Evolutionary conservation across 2,888 invertebrate species (phyloP).

Genomic region (Cheilosia urbana): DNA sequence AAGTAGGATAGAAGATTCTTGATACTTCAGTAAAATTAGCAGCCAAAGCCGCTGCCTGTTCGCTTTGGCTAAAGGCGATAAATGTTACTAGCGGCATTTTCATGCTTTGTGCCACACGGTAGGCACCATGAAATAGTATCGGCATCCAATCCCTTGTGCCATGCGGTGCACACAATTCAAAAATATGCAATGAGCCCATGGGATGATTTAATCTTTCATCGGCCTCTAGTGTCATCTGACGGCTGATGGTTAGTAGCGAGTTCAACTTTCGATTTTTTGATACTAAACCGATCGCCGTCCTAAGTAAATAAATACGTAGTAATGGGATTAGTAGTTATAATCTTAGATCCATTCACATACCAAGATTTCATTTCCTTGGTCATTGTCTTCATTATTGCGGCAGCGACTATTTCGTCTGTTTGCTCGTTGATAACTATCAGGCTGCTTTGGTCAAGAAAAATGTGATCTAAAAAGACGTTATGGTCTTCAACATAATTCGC

Average conservation of each 20-base stretch:
- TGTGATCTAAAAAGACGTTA: slow-evolving; percentile 24
- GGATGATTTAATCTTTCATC: background rate
- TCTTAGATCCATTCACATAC: background rate
- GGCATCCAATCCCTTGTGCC: background rate
- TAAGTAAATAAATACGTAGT: background rate
- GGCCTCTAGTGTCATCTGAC: slow-evolving; percentile 16
- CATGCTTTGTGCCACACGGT: slow-evolving; percentile 33
- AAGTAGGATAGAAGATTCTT: slow-evolving; percentile 35
- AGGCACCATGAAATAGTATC: slow-evolving; percentile 38
- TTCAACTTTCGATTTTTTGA: slow-evolving; percentile 23
- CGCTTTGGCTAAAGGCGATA: slow-evolving; percentile 13
- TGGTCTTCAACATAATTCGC: slow-evolving; percentile 17
- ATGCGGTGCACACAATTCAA: slow-evolving; percentile 24
- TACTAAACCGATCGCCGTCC: slow-evolving; percentile 33
- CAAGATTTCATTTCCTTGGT: slow-evolving; percentile 44
- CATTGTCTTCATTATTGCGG: slow-evolving; percentile 36
- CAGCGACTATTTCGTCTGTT: slow-evolving; percentile 17
- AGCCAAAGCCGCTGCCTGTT: slow-evolving; percentile 23
- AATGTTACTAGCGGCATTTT: slow-evolving; percentile 24
- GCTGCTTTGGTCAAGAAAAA: slow-evolving; percentile 8
- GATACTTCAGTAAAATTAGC: background rate
- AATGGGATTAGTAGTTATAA: too few species aligned
- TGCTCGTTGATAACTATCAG: background rate
- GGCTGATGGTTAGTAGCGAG: slow-evolving; percentile 2
- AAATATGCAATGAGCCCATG: slow-evolving; percentile 23